phyloP scores from a whole-genome alignment of 2,888 invertebrate species.

The Patella depressa region DNA sequence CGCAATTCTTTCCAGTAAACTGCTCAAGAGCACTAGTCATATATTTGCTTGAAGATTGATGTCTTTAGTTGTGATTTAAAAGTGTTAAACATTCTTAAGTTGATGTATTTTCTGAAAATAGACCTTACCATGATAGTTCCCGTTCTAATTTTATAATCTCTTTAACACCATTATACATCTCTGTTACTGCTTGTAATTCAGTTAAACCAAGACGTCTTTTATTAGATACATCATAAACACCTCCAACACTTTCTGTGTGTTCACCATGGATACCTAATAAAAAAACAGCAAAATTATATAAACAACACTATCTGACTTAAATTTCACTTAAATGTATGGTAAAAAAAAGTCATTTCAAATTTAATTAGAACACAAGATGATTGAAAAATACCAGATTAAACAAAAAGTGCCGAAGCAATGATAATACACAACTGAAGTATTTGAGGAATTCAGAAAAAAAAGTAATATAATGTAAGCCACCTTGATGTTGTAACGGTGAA shows the following conservation, averaged over 20 bases:
- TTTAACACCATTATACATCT: conserved; percentile 59
- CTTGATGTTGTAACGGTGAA: too few species aligned
- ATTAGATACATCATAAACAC: conserved; percentile 66
- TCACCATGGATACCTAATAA: conserved; percentile 59
- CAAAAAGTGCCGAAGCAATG: not conserved
- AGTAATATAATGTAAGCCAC: too few species aligned
- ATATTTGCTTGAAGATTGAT: too few species aligned
- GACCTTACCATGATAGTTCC: conserved; percentile 26
- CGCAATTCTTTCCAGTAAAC: too few species aligned
- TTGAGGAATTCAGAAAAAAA: too few species aligned
- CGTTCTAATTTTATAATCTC: conserved; percentile 48
- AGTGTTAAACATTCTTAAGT: too few species aligned
- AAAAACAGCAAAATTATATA: not conserved
- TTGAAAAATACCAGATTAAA: not conserved
- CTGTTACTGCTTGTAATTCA: conserved; percentile 56
- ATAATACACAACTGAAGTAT: too few species aligned
- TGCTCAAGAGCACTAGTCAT: too few species aligned
- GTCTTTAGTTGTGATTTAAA: too few species aligned
- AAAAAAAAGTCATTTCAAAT: not conserved
- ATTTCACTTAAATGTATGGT: not conserved
- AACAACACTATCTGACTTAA: conserved; percentile 10
- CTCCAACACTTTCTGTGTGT: conserved; percentile 62
- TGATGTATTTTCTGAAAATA: not conserved
- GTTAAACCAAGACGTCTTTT: conserved; percentile 61
- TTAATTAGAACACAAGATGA: not conserved